phyloP scores from a whole-genome alignment of 2,113 vertebrate genomes.

The Phocoena phocoena region DNA sequence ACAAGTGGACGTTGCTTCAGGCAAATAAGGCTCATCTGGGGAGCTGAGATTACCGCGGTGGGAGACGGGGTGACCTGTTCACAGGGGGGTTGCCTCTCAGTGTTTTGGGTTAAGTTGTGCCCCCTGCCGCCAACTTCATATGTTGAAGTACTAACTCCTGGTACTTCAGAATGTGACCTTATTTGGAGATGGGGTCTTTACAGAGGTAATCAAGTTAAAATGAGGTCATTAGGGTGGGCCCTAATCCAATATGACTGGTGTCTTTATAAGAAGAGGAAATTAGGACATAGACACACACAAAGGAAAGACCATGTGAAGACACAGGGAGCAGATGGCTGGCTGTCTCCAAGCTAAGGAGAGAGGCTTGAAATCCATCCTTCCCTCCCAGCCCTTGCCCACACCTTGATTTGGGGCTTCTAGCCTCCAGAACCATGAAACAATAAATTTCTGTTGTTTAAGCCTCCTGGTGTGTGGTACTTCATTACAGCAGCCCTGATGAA shows the following conservation, averaged over 20 bases:
- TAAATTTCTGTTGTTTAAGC: too few relatives aligned
- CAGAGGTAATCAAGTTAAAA: neutral
- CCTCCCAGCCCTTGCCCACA: accelerated
- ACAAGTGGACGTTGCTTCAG: accelerated
- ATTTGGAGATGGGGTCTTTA: neutral
- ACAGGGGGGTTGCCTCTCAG: neutral
- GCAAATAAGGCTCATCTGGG: too few relatives aligned
- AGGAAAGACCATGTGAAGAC: neutral
- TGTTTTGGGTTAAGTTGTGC: neutral
- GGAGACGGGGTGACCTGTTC: neutral
- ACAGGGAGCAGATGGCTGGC: accelerated
- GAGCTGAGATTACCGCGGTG: accelerated
- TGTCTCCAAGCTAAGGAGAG: neutral
- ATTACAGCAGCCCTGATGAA: neutral
- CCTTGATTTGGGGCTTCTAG: neutral
- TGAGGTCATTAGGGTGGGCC: neutral
- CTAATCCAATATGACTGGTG: neutral
- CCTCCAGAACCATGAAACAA: neutral
- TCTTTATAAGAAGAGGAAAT: neutral
- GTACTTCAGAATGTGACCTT: neutral
- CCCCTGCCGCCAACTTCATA: neutral
- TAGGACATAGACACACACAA: neutral
- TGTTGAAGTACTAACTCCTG: neutral
- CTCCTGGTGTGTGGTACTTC: accelerated
- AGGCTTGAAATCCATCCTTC: neutral